Evolutionary conservation across 1,140 invertebrate genomes (phyloP).

Genomic region (Drosophila virilis): DNA sequence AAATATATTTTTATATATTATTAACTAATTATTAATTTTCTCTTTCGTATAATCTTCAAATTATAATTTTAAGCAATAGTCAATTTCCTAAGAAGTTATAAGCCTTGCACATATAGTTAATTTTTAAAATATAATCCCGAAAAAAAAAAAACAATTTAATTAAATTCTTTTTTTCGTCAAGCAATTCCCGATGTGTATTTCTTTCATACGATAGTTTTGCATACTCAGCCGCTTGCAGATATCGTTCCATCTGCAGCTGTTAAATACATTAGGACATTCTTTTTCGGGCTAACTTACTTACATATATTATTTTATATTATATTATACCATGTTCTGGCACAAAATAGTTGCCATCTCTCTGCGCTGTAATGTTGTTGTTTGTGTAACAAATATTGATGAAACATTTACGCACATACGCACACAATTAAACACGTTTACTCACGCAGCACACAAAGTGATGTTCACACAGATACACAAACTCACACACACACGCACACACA

Average conservation of each 20-base stretch:
- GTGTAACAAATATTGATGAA: slow-evolving; percentile 76
- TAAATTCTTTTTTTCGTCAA: too few species aligned
- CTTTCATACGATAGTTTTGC: not conserved
- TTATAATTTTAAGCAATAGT: too few species aligned
- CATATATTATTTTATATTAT: slow-evolving; percentile 33
- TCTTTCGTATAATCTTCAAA: too few species aligned
- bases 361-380: slow-evolving; percentile 55
- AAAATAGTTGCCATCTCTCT: slow-evolving; percentile 64
- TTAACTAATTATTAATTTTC: too few species aligned
- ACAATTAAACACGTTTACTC: slow-evolving; percentile 77
- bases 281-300: slow-evolving; percentile 54
- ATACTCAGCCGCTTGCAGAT: not conserved
- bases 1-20: too few species aligned
- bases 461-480: slow-evolving; percentile 30
- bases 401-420: slow-evolving; percentile 80
- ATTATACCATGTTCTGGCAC: not conserved
- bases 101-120: too few species aligned
- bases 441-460: slow-evolving; percentile 58
- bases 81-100: too few species aligned
- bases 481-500: slow-evolving; percentile 25
- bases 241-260: slow-evolving; percentile 37
- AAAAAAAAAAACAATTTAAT: too few species aligned
- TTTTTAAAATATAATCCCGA: too few species aligned
- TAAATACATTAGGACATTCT: slow-evolving; percentile 65
- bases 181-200: too few species aligned